Evolutionary conservation across 2,888 invertebrate genomes (phyloP).

Genomic region (Amorpha juglandis): DNA sequence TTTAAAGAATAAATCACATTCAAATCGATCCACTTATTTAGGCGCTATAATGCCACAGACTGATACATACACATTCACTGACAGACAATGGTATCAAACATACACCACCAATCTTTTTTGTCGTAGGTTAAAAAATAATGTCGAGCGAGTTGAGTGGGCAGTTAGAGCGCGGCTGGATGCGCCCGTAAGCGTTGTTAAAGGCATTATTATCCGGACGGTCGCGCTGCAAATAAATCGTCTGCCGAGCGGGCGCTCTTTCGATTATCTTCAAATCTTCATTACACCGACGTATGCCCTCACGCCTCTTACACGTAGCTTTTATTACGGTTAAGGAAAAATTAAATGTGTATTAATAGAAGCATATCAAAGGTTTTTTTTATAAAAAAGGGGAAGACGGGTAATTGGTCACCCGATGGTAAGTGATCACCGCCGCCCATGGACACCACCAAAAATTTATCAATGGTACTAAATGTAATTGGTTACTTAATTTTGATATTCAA

Average conservation of each 20-base stretch:
- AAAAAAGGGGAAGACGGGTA: too few species aligned
- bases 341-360: slow-evolving; percentile 24
- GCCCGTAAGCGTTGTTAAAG: slow-evolving; percentile 75
- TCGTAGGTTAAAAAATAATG: slow-evolving; percentile 27
- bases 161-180: slow-evolving; percentile 47
- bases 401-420: too few species aligned
- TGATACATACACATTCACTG: too few species aligned
- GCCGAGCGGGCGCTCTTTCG: slow-evolving; percentile 77
- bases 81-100: too few species aligned
- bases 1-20: too few species aligned
- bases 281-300: slow-evolving; percentile 72
- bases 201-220: slow-evolving; percentile 82
- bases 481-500: too few species aligned
- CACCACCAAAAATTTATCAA: too few species aligned
- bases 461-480: too few species aligned
- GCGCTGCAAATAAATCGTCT: slow-evolving; percentile 83
- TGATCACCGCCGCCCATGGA: too few species aligned
- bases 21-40: too few species aligned
- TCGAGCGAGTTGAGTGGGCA: slow-evolving; percentile 43
- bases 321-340: slow-evolving; percentile 27
- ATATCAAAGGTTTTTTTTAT: neutral
- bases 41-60: too few species aligned
- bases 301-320: slow-evolving; percentile 37
- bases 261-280: slow-evolving; percentile 85
- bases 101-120: neutral